These are phyloP conservation scores for Glandiceps talaboti DNA, from an alignment of 53 echinoderm and acorn worm species.

Conservation along the genomic window DNA sequence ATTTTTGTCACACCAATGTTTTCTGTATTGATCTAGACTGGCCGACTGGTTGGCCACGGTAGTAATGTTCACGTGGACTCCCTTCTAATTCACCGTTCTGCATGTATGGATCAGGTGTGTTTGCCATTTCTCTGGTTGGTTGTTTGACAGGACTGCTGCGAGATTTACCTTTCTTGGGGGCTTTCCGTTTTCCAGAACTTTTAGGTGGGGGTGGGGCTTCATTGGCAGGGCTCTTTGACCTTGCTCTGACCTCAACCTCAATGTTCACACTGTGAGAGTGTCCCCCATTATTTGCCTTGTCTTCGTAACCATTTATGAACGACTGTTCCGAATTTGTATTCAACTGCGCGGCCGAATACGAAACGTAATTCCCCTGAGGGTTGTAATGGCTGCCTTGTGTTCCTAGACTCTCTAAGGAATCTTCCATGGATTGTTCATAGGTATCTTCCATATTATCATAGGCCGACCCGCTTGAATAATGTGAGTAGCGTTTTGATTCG, in stretches of 20 bases:
- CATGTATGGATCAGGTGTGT: neutral
- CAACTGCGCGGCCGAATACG: neutral
- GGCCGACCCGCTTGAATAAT: conserved; percentile 23
- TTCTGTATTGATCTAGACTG: neutral
- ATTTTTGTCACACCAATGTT: too few species aligned
- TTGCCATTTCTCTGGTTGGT: neutral
- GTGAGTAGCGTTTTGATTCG: neutral
- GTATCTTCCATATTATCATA: conserved; percentile 94
- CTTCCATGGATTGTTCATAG: conserved; percentile 95
- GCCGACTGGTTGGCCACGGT: too few species aligned
- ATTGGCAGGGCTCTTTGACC: neutral
- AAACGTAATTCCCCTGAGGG: neutral
- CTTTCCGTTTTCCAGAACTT: neutral
- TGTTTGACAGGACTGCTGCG: neutral
- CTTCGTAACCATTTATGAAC: neutral
- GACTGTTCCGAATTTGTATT: neutral
- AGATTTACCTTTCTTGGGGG: neutral
- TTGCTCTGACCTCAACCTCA: neutral
- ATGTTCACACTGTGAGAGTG: neutral
- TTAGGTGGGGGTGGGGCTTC: neutral
- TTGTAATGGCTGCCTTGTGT: conserved; percentile 26
- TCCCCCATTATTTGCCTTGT: neutral
- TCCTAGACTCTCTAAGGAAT: conserved; percentile 48
- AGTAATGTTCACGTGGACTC: neutral
- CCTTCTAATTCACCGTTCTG: neutral